Conservation (phyloP, 2,113 vertebrate species). For the Anguilla japonica region DNA sequence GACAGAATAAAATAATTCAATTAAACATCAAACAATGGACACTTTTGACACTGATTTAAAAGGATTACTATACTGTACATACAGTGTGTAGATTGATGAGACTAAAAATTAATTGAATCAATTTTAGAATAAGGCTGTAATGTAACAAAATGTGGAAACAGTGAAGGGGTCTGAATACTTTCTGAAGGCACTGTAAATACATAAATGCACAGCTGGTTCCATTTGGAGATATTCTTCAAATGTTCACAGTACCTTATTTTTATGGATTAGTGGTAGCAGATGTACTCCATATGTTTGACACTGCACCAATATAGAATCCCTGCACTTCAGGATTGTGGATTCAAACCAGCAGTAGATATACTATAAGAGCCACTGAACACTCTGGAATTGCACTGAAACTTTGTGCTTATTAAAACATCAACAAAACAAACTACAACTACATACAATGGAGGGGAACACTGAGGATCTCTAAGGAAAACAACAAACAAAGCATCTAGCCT, state of each 20-base stretch:
- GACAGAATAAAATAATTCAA: not conserved
- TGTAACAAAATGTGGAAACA: too few species aligned
- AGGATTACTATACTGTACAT: not conserved
- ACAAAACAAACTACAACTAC: too few species aligned
- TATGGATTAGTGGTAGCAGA: not conserved
- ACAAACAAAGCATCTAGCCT: too few species aligned
- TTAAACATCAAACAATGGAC: not conserved
- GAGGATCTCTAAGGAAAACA: too few species aligned
- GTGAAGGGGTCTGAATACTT: too few species aligned
- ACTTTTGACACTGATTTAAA: not conserved
- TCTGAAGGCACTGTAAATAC: not conserved
- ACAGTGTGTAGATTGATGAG: too few species aligned
- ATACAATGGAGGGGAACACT: too few species aligned
- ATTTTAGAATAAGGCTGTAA: too few species aligned
- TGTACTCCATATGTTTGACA: not conserved
- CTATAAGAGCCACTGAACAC: too few species aligned
- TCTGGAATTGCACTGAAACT: too few species aligned
- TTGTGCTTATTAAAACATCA: too few species aligned
- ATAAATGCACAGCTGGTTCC: not conserved
- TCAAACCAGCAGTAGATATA: not conserved
- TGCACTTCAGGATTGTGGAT: not conserved
- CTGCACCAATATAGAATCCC: not conserved
- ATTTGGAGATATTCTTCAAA: not conserved
- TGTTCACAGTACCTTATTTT: not conserved
- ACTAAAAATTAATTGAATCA: too few species aligned